phyloP scores from a whole-genome alignment of 2,888 invertebrate species.

The Troides aeacus region DNA sequence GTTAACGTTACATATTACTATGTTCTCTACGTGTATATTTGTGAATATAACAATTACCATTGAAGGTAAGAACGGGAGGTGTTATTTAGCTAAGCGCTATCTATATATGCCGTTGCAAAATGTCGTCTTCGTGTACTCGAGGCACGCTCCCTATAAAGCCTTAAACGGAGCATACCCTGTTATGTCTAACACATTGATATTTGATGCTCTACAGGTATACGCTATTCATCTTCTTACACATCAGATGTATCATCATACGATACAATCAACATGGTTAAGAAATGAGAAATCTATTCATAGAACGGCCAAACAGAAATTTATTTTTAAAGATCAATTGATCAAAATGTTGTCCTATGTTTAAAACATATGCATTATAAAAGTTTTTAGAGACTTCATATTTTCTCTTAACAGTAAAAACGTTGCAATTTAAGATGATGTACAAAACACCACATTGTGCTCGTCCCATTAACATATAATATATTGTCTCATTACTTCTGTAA shows the following conservation, averaged over 20 bases:
- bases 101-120: conserved; percentile 20
- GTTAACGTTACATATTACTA: not conserved
- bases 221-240: not conserved
- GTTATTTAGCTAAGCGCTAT: conserved; percentile 21
- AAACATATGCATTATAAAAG: too few species aligned
- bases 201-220: conserved; percentile 14
- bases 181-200: conserved; percentile 23
- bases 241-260: not conserved
- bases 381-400: too few species aligned
- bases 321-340: too few species aligned
- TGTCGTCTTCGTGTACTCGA: conserved; percentile 28
- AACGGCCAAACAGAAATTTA: too few species aligned
- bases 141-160: conserved; percentile 24
- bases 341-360: too few species aligned
- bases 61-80: conserved; percentile 1
- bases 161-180: conserved; percentile 23
- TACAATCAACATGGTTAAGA: not conserved
- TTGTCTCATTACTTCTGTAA: too few species aligned
- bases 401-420: too few species aligned
- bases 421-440: too few species aligned
- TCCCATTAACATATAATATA: too few species aligned
- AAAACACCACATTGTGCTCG: too few species aligned
- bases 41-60: conserved; percentile 13
- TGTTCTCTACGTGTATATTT: not conserved
- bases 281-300: not conserved